A percentile compares a stretch with the other conserved stretches of the same genome.
phyloP scores from a whole-genome alignment of 2,888 invertebrate species.

The Himalopsyche tibetana region DNA sequence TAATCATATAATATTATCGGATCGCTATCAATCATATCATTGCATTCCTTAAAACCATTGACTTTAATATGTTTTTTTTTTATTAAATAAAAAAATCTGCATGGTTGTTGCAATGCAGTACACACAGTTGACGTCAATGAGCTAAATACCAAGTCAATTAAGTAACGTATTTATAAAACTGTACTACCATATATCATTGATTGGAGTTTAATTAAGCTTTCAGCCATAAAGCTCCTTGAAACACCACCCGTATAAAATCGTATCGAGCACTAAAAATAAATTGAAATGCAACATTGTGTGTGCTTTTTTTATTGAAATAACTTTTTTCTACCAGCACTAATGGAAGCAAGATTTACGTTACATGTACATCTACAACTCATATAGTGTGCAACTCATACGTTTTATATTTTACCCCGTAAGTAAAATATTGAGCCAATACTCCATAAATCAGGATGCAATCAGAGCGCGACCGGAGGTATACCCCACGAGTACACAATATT shows the following conservation, averaged over 20 bases:
- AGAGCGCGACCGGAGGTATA: conserved; percentile 8
- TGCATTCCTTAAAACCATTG: too few relatives aligned
- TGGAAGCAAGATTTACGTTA: conserved; percentile 15
- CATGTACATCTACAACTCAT: conserved; percentile 1
- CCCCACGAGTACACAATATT: conserved; percentile 14
- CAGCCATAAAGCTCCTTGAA: neutral
- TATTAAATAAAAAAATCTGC: too few relatives aligned
- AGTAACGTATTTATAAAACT: too few relatives aligned
- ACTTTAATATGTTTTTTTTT: too few relatives aligned
- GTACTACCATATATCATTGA: neutral
- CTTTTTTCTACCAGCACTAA: neutral
- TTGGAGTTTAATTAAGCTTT: neutral
- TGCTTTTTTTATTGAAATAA: neutral
- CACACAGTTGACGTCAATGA: too few relatives aligned
- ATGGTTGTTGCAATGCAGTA: too few relatives aligned
- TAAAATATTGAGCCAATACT: conserved; percentile 10
- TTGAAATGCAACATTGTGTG: neutral
- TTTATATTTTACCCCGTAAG: conserved; percentile 9
- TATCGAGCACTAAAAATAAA: neutral
- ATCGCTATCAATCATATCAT: too few relatives aligned
- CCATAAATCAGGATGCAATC: conserved; percentile 23
- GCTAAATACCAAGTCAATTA: too few relatives aligned
- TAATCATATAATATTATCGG: too few relatives aligned
- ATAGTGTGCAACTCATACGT: neutral
- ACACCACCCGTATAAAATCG: neutral